Evolutionary conservation across 2,797 vertebrate genomes (phyloP).

Genomic region (Emys orbicularis): DNA sequence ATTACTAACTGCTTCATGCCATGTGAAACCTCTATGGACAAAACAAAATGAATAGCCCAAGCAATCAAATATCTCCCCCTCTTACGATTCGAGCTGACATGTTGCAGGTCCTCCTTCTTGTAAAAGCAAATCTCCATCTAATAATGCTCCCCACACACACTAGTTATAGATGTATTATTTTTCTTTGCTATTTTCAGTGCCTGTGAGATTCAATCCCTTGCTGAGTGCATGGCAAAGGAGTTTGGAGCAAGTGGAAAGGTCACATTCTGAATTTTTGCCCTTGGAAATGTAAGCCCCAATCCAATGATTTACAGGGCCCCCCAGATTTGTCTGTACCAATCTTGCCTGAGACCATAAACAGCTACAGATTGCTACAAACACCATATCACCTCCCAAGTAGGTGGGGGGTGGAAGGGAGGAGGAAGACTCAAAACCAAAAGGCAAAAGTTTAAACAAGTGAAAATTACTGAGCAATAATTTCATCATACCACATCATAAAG

Average conservation of each 20-base stretch:
- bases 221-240: rapidly evolving
- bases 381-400: rapidly evolving
- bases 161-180: neutral
- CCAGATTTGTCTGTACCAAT: neutral
- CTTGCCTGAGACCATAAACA: neutral
- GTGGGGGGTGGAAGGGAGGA: rapidly evolving
- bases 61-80: neutral
- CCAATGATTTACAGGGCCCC: rapidly evolving
- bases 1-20: neutral
- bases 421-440: neutral
- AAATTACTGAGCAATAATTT: neutral
- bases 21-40: neutral
- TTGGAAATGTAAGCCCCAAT: neutral
- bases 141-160: neutral
- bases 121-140: neutral
- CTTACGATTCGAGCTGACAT: neutral
- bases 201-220: neutral
- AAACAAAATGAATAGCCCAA: neutral
- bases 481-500: neutral
- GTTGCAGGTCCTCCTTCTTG: neutral
- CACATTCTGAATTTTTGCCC: neutral
- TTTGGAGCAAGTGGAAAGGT: neutral
- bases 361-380: neutral
- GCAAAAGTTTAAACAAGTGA: neutral
- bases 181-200: neutral